Evolutionary conservation across 2,888 invertebrate species (phyloP).

Genomic region (Agrochola macilenta): DNA sequence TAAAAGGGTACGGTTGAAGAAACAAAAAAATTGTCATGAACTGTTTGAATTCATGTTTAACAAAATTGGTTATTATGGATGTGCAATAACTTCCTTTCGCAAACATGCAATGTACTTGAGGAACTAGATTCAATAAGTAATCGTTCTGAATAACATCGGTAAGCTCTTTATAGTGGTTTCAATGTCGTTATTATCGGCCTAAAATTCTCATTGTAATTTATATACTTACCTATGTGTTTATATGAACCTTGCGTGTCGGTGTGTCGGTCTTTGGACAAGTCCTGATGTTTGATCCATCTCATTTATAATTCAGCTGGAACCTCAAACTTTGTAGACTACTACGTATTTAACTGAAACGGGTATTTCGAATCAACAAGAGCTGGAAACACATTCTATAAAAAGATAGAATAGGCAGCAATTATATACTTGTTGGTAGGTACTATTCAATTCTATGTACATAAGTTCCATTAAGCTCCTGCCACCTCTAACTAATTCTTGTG

Average conservation of each 20-base stretch:
- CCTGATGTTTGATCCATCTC: conserved; percentile 29
- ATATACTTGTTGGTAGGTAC: conserved; percentile 20
- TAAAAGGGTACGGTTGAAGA: neutral
- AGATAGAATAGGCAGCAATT: conserved; percentile 8
- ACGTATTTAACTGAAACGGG: conserved; percentile 42
- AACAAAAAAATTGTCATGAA: neutral
- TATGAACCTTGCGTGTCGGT: conserved; percentile 11
- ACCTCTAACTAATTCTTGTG: conserved; percentile 32
- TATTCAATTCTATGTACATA: conserved; percentile 26
- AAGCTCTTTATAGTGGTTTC: neutral
- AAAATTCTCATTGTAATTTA: conserved; percentile 1
- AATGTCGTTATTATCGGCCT: neutral
- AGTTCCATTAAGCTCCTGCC: conserved; percentile 35
- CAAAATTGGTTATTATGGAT: neutral
- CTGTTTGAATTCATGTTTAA: neutral
- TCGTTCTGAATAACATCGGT: neutral
- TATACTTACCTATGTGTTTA: conserved; percentile 1
- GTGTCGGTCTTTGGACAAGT: conserved; percentile 18
- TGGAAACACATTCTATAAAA: conserved; percentile 12
- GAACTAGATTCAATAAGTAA: neutral
- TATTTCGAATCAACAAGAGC: conserved; percentile 26
- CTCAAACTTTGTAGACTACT: conserved; percentile 36
- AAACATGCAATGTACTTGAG: neutral
- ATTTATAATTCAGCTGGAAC: conserved; percentile 49
- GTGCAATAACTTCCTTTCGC: neutral